Conservation (phyloP, 2,113 vertebrate species). For the Rousettus leschenaultii region DNA sequence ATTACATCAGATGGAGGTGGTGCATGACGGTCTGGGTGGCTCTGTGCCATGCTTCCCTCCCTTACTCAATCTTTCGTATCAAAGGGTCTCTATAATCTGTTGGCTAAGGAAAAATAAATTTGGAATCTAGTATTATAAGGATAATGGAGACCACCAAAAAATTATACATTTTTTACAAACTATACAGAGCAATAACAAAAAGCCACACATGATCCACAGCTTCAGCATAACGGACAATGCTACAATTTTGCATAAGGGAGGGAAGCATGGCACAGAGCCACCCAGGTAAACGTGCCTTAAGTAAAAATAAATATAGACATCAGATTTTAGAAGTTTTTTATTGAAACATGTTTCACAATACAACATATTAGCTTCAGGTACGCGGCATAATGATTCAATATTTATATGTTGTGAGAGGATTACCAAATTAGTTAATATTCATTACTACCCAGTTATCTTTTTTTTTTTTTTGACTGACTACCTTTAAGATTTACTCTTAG, state of each 20-base stretch:
- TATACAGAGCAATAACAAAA: neutral
- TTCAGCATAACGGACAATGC: neutral
- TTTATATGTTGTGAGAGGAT: neutral
- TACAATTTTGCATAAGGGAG: no score
- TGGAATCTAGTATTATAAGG: neutral
- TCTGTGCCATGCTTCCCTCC: neutral
- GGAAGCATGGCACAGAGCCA: no score
- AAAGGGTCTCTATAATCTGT: neutral
- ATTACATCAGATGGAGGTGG: neutral
- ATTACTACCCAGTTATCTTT: neutral
- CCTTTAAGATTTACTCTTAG: neutral
- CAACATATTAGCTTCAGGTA: neutral
- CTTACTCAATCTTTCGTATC: neutral
- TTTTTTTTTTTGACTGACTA: neutral
- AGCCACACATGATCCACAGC: neutral
- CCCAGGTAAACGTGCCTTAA: neutral
- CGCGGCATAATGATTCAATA: neutral
- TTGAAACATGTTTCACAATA: neutral
- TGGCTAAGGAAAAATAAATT: neutral
- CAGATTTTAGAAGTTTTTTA: neutral
- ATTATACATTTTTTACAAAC: neutral
- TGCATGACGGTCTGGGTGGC: neutral
- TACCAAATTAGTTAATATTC: neutral
- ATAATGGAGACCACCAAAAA: neutral
- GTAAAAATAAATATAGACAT: neutral